A percentile compares a stretch with the other conserved stretches of the same genome.
Evolutionary conservation across 92 coral and sea anemone genomes (phyloP).

Genomic region (Epizoanthus stellaris): DNA sequence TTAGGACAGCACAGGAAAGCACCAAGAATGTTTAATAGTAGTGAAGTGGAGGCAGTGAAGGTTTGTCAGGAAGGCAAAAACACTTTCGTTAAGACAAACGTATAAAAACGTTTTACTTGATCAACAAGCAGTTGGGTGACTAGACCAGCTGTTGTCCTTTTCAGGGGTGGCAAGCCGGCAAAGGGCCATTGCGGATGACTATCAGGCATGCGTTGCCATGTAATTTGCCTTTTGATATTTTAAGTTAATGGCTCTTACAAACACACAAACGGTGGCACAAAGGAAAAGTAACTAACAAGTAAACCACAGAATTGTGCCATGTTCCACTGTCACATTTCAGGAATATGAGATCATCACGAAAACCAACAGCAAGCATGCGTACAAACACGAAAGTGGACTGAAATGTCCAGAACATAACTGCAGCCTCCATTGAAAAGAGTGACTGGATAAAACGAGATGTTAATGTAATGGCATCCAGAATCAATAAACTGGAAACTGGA

Average conservation of each 20-base stretch:
- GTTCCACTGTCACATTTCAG: conserved; percentile 42
- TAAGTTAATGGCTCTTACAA: conserved; percentile 54
- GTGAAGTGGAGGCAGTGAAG: conserved; percentile 53
- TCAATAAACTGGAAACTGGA: too few species aligned
- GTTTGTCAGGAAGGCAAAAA: too few species aligned
- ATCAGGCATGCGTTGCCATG: conserved; percentile 63
- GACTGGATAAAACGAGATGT: conserved; percentile 64
- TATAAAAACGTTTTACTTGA: conserved; percentile 57
- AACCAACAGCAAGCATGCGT: conserved; percentile 28
- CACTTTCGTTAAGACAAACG: conserved; percentile 43
- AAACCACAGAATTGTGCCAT: conserved; percentile 37
- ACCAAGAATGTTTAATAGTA: conserved; percentile 63
- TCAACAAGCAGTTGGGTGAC: conserved; percentile 10
- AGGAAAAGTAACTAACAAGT: conserved; percentile 14
- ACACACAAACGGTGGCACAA: conserved; percentile 62
- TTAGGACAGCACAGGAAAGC: conserved; percentile 41
- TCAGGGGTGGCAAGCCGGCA: conserved; percentile 39
- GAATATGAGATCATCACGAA: conserved; percentile 47
- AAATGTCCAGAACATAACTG: conserved; percentile 36
- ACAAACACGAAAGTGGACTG: conserved; percentile 37
- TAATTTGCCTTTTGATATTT: conserved; percentile 54
- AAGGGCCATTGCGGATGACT: conserved; percentile 67
- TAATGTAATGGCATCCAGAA: conserved; percentile 54
- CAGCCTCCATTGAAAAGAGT: conserved; percentile 37
- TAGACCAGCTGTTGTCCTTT: conserved; percentile 57